Evolutionary conservation across 2,888 invertebrate species (phyloP).

Genomic region (Drosophila quasianomalipes): DNA sequence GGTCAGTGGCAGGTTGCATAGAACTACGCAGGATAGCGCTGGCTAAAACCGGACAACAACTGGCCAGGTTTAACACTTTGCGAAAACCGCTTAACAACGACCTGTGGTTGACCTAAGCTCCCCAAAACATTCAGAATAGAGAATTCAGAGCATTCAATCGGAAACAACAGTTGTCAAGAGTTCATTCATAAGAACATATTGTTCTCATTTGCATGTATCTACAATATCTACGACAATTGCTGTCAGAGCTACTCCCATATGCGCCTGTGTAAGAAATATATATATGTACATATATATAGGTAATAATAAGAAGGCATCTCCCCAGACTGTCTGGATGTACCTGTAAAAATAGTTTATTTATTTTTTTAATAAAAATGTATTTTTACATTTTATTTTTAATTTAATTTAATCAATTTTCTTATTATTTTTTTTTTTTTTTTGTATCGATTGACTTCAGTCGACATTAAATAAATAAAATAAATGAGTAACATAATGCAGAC

Average conservation of each 20-base stretch:
- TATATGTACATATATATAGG: neutral
- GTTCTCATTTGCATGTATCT: conserved; percentile 29
- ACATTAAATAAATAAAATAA: neutral
- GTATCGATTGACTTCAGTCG: neutral
- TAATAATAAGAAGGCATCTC: neutral
- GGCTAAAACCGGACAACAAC: conserved; percentile 20
- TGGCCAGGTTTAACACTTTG: conserved; percentile 63
- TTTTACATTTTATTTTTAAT: neutral
- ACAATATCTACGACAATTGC: neutral
- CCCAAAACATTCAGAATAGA: conserved; percentile 14
- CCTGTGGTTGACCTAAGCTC: conserved; percentile 48
- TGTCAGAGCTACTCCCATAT: conserved; percentile 32
- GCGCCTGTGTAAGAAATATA: neutral
- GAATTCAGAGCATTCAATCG: conserved; percentile 34
- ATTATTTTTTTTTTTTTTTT: neutral
- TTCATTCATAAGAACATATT: conserved; percentile 49
- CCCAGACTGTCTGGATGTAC: neutral
- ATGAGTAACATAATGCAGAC: neutral
- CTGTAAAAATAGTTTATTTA: neutral
- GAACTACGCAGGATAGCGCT: conserved; percentile 6
- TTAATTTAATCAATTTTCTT: neutral
- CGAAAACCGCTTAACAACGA: conserved; percentile 50
- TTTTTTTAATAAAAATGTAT: neutral
- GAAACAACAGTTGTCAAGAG: conserved; percentile 7
- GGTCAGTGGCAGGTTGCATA: conserved; percentile 30